These are phyloP conservation scores for Brachyhypopomus gauderio DNA, from an alignment of 2,113 vertebrate species.

Conservation along the genomic window DNA sequence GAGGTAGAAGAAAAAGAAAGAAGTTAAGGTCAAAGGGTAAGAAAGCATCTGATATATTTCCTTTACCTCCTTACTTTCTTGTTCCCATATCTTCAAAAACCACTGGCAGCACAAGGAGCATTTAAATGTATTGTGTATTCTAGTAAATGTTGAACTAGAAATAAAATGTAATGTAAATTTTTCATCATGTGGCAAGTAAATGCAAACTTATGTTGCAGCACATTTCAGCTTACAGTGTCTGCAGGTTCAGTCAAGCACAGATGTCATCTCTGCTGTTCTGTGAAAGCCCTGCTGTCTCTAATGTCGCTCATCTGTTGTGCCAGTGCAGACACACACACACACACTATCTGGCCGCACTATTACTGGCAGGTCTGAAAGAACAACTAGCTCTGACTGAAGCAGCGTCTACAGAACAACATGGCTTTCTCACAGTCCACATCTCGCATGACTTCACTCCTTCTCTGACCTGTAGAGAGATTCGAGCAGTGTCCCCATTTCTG, in stretches of 20 bases:
- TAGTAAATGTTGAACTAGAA: background rate
- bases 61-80: background rate
- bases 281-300: conserved; percentile 29
- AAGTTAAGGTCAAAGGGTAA: background rate
- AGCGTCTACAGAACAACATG: background rate
- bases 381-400: conserved; percentile 1
- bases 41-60: background rate
- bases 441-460: background rate
- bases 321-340: conserved; percentile 14
- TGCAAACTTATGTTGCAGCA: background rate
- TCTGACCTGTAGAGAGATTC: conserved; percentile 14
- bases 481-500: conserved; percentile 12
- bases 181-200: background rate
- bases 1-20: background rate
- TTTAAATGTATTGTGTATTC: background rate
- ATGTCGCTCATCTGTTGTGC: conserved; percentile 22
- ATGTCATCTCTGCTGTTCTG: conserved; percentile 7
- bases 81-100: background rate
- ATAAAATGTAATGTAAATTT: background rate
- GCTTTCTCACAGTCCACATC: background rate
- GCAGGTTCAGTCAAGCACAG: conserved; percentile 12
- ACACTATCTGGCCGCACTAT: background rate
- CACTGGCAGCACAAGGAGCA: background rate
- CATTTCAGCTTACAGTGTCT: conserved; percentile 7
- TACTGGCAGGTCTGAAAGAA: conserved; percentile 2